These are phyloP conservation scores for Limulus polyphemus DNA, from an alignment of 2,888 invertebrate species.

Conservation along the genomic window DNA sequence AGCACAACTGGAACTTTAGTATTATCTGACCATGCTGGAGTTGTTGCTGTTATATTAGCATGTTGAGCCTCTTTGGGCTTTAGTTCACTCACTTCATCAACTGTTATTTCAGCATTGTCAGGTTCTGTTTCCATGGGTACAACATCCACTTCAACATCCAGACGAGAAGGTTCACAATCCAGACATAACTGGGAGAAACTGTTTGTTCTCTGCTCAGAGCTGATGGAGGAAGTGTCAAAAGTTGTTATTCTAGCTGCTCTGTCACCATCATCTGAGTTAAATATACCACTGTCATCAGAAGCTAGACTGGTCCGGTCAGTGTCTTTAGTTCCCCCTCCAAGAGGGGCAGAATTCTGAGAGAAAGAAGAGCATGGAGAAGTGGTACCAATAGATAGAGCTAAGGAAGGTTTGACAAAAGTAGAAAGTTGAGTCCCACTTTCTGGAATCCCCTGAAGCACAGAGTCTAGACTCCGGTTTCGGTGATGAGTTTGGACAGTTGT, in stretches of 20 bases:
- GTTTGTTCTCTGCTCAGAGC: no score
- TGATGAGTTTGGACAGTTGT: conserved; percentile 13
- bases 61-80: no score
- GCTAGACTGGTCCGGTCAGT: conserved; percentile 49
- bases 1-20: no score
- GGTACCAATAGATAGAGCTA: conserved; percentile 11
- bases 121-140: neutral
- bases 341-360: conserved; percentile 1
- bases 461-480: conserved; percentile 22
- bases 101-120: neutral
- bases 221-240: neutral
- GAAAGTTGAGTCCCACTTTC: conserved; percentile 1
- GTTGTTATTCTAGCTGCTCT: neutral
- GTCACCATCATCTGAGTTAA: conserved; percentile 21
- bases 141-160: neutral
- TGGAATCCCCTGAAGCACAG: conserved; percentile 18
- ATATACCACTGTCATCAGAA: conserved; percentile 69
- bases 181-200: neutral
- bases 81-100: no score
- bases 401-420: conserved; percentile 1
- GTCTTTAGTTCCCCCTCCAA: conserved; percentile 6
- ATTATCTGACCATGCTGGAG: no score
- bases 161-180: neutral
- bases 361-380: conserved; percentile 13
- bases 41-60: no score